These are phyloP conservation scores for Macrobrachium rosenbergii DNA, from an alignment of 1,140 invertebrate genomes.

Conservation along the genomic window DNA sequence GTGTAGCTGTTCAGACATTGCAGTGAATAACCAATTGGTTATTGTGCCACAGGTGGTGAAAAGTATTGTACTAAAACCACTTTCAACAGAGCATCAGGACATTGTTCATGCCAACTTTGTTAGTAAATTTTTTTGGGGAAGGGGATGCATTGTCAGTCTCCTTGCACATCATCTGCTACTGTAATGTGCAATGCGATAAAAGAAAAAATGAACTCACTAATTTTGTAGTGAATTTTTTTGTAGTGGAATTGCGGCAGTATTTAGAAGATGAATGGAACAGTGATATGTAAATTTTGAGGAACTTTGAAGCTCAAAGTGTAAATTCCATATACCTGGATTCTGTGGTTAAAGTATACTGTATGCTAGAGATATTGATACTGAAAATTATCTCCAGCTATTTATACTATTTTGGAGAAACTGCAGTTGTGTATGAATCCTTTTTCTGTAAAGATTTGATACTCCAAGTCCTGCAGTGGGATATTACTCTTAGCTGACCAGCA, in stretches of 20 bases:
- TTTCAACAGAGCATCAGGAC: constrained; percentile 38
- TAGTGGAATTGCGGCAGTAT: constrained; percentile 52
- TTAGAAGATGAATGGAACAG: constrained; percentile 29
- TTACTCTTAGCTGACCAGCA: constrained; percentile 56
- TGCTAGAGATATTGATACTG: constrained; percentile 32
- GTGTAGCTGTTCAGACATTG: constrained; percentile 34
- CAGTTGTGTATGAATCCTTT: constrained; percentile 53
- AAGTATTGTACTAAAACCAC: constrained; percentile 28
- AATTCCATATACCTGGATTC: constrained; percentile 43
- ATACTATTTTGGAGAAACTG: constrained; percentile 48
- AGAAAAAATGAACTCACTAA: constrained; percentile 15
- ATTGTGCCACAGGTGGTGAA: neutral
- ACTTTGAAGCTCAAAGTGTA: constrained; percentile 39
- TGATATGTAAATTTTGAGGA: constrained; percentile 25
- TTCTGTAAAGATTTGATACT: constrained; percentile 56
- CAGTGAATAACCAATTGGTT: constrained; percentile 37
- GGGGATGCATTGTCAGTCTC: constrained; percentile 38
- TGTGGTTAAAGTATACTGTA: constrained; percentile 40
- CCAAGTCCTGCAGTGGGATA: constrained; percentile 51
- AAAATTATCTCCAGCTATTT: constrained; percentile 35
- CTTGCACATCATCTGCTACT: constrained; percentile 40
- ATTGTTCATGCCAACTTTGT: constrained; percentile 5
- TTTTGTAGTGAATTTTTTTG: constrained; percentile 43
- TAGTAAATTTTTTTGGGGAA: neutral
- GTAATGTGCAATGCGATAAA: constrained; percentile 44